A percentile compares a stretch with the other conserved stretches of the same genome.
Evolutionary conservation across 2,113 vertebrate species (phyloP).

Genomic region (cattle (Bos taurus)): DNA sequence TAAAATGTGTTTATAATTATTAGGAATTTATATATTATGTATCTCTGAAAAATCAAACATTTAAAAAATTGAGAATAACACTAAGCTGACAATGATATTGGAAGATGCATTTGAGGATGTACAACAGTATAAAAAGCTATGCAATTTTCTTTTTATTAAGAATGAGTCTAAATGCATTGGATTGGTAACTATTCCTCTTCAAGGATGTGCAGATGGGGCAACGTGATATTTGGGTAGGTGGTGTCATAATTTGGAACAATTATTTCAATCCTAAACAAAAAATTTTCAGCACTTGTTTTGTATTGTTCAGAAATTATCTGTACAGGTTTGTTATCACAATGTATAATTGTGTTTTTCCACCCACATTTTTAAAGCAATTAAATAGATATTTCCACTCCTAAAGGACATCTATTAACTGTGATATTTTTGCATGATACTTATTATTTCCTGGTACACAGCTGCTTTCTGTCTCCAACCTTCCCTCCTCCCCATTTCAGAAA

Average conservation of each 20-base stretch:
- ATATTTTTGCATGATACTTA: constrained; percentile 77
- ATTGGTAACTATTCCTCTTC: constrained; percentile 68
- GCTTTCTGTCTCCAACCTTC: constrained; percentile 1
- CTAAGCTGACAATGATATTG: constrained; percentile 65
- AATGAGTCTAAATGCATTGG: constrained; percentile 61
- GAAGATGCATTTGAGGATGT: constrained; percentile 70
- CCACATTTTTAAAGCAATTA: constrained; percentile 81
- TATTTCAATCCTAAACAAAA: constrained; percentile 74
- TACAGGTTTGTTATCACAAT: constrained; percentile 81
- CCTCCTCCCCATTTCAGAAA: constrained; percentile 21
- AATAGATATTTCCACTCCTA: constrained; percentile 81
- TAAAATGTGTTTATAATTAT: constrained; percentile 84
- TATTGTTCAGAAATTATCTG: constrained; percentile 80
- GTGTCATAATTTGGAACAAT: constrained; percentile 73
- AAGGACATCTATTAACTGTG: constrained; percentile 78
- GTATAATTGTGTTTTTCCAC: constrained; percentile 80
- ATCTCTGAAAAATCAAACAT: constrained; percentile 74
- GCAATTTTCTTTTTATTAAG: constrained; percentile 73
- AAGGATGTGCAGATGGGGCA: constrained; percentile 72
- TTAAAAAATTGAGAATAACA: constrained; percentile 69
- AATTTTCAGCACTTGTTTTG: constrained; percentile 78
- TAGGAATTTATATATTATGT: constrained; percentile 81
- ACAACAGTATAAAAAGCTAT: constrained; percentile 81
- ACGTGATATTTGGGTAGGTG: constrained; percentile 73
- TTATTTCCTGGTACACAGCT: constrained; percentile 74